A percentile compares a stretch with the other conserved stretches of the same genome.
Conservation (phyloP, 2,113 vertebrate genomes). For the Spea bombifrons region DNA sequence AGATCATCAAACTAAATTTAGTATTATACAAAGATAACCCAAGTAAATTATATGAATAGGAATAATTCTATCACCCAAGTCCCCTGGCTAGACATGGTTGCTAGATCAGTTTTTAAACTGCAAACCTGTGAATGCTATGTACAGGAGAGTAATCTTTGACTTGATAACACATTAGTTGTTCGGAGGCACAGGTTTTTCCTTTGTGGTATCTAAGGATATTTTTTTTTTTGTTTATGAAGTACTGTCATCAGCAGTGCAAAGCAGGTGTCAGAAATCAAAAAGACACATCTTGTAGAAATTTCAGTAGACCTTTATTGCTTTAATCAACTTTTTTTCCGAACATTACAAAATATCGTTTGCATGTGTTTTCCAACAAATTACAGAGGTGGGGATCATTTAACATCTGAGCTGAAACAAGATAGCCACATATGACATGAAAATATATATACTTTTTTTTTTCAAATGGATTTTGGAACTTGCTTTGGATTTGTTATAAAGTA, state of each 20-base stretch:
- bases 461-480: conserved; percentile 53
- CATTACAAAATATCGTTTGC: conserved; percentile 73
- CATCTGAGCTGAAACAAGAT: conserved; percentile 53
- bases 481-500: conserved; percentile 65
- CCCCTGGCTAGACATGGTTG: too few species aligned
- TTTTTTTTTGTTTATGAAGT: too few species aligned
- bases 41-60: too few species aligned
- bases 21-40: too few species aligned
- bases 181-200: too few species aligned
- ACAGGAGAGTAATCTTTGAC: too few species aligned
- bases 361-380: conserved; percentile 64
- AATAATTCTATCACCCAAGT: too few species aligned
- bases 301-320: conserved; percentile 84
- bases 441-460: conserved; percentile 54
- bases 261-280: neutral
- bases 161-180: too few species aligned
- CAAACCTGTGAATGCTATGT: too few species aligned
- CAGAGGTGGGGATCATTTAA: conserved; percentile 58
- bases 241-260: neutral
- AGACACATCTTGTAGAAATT: conserved; percentile 9
- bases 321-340: conserved; percentile 64
- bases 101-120: too few species aligned
- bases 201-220: too few species aligned
- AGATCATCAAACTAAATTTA: too few species aligned
- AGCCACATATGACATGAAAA: conserved; percentile 47